Evolutionary conservation across 2,888 invertebrate species (phyloP).

Genomic region (Xylota segnis): DNA sequence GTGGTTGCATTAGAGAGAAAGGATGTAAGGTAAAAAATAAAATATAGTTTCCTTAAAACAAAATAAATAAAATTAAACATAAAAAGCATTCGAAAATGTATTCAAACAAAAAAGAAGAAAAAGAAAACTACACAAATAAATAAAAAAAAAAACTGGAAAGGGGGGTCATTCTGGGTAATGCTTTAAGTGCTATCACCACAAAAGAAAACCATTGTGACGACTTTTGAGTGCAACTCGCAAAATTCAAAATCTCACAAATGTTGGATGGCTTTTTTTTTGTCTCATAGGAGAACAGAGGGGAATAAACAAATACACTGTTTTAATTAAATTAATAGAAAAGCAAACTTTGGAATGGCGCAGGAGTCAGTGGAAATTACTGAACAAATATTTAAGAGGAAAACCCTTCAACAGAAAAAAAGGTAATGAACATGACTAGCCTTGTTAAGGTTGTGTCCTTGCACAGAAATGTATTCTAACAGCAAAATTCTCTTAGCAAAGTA

Average conservation of each 20-base stretch:
- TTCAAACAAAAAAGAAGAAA: background rate
- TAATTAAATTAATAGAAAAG: conserved; percentile 26
- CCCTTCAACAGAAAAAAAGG: no score
- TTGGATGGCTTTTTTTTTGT: no score
- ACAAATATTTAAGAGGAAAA: background rate
- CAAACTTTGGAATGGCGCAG: background rate
- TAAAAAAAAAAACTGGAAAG: background rate
- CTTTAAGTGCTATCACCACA: conserved; percentile 27
- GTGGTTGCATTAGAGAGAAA: conserved; percentile 48
- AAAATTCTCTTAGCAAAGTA: no score
- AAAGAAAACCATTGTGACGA: conserved; percentile 12
- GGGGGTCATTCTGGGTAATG: background rate
- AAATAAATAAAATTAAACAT: conserved; percentile 6
- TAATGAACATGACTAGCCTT: no score
- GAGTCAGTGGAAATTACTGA: background rate
- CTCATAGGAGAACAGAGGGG: background rate
- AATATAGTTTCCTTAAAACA: conserved; percentile 11
- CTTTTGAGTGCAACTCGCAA: conserved; percentile 11
- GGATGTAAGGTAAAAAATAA: conserved; percentile 23
- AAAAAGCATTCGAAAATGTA: conserved; percentile 32
- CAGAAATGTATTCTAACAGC: no score
- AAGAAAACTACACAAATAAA: conserved; percentile 17
- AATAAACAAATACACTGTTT: background rate
- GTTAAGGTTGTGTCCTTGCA: no score
- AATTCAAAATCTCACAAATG: conserved; percentile 7